Percentiles rank a stretch among this genome's conserved stretches.
These are phyloP conservation scores for Corythoichthys haematopterus DNA, from an alignment of 2,113 vertebrate species.

Conservation along the genomic window DNA sequence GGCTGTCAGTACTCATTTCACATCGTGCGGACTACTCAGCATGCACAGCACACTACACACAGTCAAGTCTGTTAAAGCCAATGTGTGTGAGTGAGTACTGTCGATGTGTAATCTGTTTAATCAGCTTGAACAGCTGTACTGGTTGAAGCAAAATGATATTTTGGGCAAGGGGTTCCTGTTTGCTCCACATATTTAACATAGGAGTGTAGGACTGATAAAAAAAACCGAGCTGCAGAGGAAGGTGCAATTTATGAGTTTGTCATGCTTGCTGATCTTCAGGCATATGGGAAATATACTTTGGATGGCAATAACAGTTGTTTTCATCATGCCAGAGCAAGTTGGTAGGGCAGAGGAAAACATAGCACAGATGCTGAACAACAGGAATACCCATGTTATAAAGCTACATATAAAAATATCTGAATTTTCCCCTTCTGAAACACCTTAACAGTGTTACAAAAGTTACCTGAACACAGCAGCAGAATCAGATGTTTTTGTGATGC, in stretches of 20 bases:
- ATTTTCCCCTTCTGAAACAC: background rate
- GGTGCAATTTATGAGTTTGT: slow-evolving; percentile 18
- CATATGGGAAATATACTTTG: slow-evolving; percentile 15
- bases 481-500: background rate
- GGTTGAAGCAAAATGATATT: slow-evolving; percentile 17
- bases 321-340: slow-evolving; percentile 14
- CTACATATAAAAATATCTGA: background rate
- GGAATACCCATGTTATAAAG: background rate
- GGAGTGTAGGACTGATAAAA: slow-evolving; percentile 12
- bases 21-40: slow-evolving; percentile 11
- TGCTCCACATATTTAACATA: slow-evolving; percentile 18
- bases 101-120: slow-evolving; percentile 43
- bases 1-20: slow-evolving; percentile 42
- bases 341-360: background rate
- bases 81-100: slow-evolving; percentile 16
- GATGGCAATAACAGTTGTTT: slow-evolving; percentile 13
- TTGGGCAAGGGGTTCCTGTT: background rate
- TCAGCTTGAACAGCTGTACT: slow-evolving; percentile 47
- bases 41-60: slow-evolving; percentile 26
- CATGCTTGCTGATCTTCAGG: slow-evolving; percentile 1
- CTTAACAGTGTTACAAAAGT: background rate
- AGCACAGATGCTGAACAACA: background rate
- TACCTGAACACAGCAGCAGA: background rate
- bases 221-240: slow-evolving; percentile 6
- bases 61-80: slow-evolving; percentile 32